Percentiles rank a stretch among this genome's conserved stretches.
phyloP scores from a whole-genome alignment of 2,888 invertebrate genomes.

The Apamea anceps region DNA sequence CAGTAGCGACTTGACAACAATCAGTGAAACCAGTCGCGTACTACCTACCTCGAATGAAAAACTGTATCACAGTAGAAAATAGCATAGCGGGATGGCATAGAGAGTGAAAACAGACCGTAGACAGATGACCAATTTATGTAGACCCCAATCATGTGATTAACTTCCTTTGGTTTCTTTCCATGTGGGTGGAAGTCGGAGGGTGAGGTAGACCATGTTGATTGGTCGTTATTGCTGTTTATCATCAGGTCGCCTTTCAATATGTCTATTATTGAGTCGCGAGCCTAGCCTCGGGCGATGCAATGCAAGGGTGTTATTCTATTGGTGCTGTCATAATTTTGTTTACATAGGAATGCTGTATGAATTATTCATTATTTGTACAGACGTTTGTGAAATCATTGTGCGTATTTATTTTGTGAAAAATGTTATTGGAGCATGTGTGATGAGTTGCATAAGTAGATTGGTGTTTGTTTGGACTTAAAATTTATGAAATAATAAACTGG shows the following conservation, averaged over 20 bases:
- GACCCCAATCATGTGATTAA: slow-evolving; percentile 66
- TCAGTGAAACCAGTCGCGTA: slow-evolving; percentile 82
- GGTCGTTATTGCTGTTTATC: slow-evolving; percentile 74
- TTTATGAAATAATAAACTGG: not conserved
- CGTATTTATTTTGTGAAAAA: slow-evolving; percentile 50
- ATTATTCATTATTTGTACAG: slow-evolving; percentile 64
- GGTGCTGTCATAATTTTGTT: slow-evolving; percentile 77
- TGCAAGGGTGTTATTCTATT: slow-evolving; percentile 76
- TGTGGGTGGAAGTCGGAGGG: slow-evolving; percentile 37
- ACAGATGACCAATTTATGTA: slow-evolving; percentile 73
- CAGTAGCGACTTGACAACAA: slow-evolving; percentile 68
- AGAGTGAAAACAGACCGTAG: slow-evolving; percentile 85
- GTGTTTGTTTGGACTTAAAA: not conserved
- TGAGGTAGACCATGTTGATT: slow-evolving; percentile 61
- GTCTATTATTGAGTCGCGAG: slow-evolving; percentile 78
- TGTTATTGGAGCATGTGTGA: slow-evolving; percentile 30
- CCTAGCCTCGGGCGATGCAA: slow-evolving; percentile 76
- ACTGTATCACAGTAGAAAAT: slow-evolving; percentile 86
- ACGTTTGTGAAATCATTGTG: slow-evolving; percentile 59
- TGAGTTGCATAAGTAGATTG: slow-evolving; percentile 34
- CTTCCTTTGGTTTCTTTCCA: slow-evolving; percentile 23
- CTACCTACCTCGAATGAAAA: slow-evolving; percentile 79
- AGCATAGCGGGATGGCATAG: slow-evolving; percentile 83
- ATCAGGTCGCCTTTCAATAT: slow-evolving; percentile 76
- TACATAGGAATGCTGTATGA: slow-evolving; percentile 74